Evolutionary conservation across 2,888 invertebrate genomes (phyloP), one percentile per base, ranked within the genome.

Genomic region (Pristionchus maxplancki): DNA sequence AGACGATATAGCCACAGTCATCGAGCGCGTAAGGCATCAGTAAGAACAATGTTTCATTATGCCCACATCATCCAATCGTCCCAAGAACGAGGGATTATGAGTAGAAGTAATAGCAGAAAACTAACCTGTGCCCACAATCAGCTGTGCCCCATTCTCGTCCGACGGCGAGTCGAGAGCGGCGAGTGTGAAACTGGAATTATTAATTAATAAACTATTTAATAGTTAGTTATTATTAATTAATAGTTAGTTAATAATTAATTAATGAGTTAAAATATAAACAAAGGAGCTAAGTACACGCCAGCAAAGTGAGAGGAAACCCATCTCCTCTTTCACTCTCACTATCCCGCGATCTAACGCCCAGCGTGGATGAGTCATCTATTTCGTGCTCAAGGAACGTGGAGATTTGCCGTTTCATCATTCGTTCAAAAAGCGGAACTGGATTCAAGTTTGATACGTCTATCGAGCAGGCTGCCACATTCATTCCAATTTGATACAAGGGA

Each of bases 111-210:
- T n/a, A n/a, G n/a, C n/a, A n/a, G n/a, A n/a, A n/a, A 9, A 67
- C 67, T 15, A 31, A 67, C 67, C 67, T 34, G 13, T 20, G 31
- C 34, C 67, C 31, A 34, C 67, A 13, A 34, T 13, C 31, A 67
- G 34, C 67, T 58, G 67, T 11, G 44, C 78, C n/a, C 78, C 71
- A 37, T 71, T 71, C 71, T 78, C 78, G n/a, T 40, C 44, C n/a
- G 78, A 78, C 44, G 78, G 78, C 78, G 78, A 78, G 78, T 78
- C 78, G 44, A 78, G 78, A 1, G 78, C 44, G 6, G 78, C 40
- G 44, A 78, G 78, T 1, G 37, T 48, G 78, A 44, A 78, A 78
- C 78, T 78, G 58, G 3, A 58, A 58, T 58, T 34, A 67, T 31
- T 15, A 11, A 34, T 67, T 15, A 44, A 4, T 67, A 67, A 67